Base-by-base conservation (phyloP, 2,888 invertebrate species). In the Galerucella nymphaeae region DNA sequence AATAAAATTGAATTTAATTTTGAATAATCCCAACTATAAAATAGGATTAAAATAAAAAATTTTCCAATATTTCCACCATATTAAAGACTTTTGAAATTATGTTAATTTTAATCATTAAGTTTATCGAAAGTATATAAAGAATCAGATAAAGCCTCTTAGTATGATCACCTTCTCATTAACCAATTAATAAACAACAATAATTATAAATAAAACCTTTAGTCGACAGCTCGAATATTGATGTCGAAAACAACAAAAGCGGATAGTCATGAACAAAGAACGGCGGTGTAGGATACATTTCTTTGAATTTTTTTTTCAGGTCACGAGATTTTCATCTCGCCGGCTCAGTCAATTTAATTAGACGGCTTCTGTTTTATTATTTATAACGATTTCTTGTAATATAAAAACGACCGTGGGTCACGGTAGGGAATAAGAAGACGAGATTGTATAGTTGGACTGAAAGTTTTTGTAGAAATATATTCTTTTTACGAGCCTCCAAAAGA, bases 351-450 rank as follows among this genome's bases (percentile, higher is more conserved):
- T 78, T 78, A 80, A 78, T 80, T 78, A 79, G 79, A 78, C 76
- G 77, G 79, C 79, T 80, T 78, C 79, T 80, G 79, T 80, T 80
- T 80, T 71, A 76, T 78, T 80, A 80, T 80, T 80, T 80, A 78
- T 78, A 71, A 71, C 74, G 71, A 75, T 71, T 76, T 74, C 71
- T 75, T 71, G 66, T 69, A 72, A 71, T 73, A 73, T 70, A 65
- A 76, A 74, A 76, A 71, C 53, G 76, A 70, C 73, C 58, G 65
- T 62, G 70, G 65, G 53, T 67, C 71, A 38, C 71, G 68, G 74
- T 71, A 68, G 76, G 70, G 72, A 57, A 70, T 65, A 67, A 59
- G 68, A 72, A 38, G 30, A 38, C 30, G 0, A 38, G 1, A 8
- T 38, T 9, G 9, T 38, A 38, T 38, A 38, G 30, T 8, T 38